Base-by-base conservation (phyloP, 1,140 invertebrate species). In the Cyphomyrmex costatus region DNA sequence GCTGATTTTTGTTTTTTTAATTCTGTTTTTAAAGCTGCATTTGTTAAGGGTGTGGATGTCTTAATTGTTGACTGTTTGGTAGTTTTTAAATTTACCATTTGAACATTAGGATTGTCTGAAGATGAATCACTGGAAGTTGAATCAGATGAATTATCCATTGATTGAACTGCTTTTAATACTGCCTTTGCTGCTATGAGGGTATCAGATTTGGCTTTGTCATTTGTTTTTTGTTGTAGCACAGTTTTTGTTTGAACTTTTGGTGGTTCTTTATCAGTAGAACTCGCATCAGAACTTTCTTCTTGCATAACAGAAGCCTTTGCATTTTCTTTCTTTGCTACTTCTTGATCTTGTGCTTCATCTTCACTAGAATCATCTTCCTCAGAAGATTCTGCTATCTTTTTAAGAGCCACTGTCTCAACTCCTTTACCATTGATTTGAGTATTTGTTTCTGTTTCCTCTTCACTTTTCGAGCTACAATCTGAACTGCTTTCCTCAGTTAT, bases 201-300 rank as follows among this genome's bases (percentile, higher is more conserved):
- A 63, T 77, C 86, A 77, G 89, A 84, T 84, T 86, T 56, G 21
- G 88, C 61, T 82, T 89, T 65, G 30, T 85, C 58, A 66, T 80
- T 30, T 63, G 61, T 30, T 88, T 83, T 78, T 89, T 86, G 27
- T 79, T 80, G 80, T 27, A 33, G 66, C 16, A 5, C 19, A 65
- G 61, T 14, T 88, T 84, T 79, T 89, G 87, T 24, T 78, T 77
- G 82, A 49, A 27, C 58, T 80, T 77, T 79, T 14, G 53, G 30
- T 12, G 27, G 3, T 27, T 77, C 36, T 46, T 87, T 77, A 21
- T 91, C 86, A 4, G 95, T 95, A 0, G 93, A 94, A 78, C 90
- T 92, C 8, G 95, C 94, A 4, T 95, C 95, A n/a, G 94, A 94
- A 65, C 93, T 95, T 2, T 93, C 94, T 88, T 96, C 95, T 36